Conservation (phyloP, 2,113 vertebrate species). For the Thryonomys swinderianus region DNA sequence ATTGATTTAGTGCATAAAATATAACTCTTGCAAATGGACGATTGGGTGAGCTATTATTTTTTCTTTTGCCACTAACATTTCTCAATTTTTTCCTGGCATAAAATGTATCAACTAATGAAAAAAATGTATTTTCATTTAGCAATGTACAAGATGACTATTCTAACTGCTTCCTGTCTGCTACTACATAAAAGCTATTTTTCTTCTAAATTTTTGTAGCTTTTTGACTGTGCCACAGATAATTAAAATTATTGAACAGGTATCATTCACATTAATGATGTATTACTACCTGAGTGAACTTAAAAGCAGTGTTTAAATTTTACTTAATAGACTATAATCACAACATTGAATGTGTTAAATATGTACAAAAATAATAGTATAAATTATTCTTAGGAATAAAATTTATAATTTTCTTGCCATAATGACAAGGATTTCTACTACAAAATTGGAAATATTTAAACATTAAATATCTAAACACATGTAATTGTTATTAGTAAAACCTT, state of each 20-base stretch:
- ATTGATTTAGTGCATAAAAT: slow-evolving; percentile 39
- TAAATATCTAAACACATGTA: slow-evolving; percentile 17
- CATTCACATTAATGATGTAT: background rate
- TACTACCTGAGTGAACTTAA: background rate
- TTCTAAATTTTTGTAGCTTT: background rate
- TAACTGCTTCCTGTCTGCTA: background rate
- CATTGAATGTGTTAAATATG: background rate
- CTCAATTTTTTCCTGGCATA: background rate
- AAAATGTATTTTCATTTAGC: background rate
- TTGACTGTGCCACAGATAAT: background rate
- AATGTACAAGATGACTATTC: background rate
- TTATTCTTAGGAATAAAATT: background rate
- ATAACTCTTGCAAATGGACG: slow-evolving; percentile 52
- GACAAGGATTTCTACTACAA: background rate
- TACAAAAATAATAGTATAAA: background rate
- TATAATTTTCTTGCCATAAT: background rate
- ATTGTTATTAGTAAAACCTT: background rate
- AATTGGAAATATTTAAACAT: background rate
- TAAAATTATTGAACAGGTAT: background rate
- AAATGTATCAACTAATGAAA: slow-evolving; percentile 39
- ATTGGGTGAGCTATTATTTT: slow-evolving; percentile 17
- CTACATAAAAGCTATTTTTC: background rate
- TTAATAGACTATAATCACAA: background rate
- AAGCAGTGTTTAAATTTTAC: background rate
- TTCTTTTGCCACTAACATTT: slow-evolving; percentile 1